Evolutionary conservation across 2,888 invertebrate genomes (phyloP), one percentile per base, ranked within the genome.

Genomic region (Drosophila stalkeri): DNA sequence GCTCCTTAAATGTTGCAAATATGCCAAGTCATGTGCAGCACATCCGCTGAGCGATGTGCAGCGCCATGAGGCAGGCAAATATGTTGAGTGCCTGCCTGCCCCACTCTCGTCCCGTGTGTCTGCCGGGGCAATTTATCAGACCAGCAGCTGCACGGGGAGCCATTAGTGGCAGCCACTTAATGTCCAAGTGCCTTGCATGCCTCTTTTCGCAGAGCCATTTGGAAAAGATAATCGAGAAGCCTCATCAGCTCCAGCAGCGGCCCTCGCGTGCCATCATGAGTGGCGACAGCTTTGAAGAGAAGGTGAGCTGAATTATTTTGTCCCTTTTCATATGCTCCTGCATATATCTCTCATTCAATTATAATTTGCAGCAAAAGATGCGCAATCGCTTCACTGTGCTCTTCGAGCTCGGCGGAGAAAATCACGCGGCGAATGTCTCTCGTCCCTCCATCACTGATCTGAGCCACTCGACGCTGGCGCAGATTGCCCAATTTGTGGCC

Each of bases 401-500:
- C n/a, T 98, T 98, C 92, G 97, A 98, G 91, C 94, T 98, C 80
- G 96, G 96, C 47, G 95, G 95, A 44, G 95, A 95, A 64, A 95
- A 95, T 77, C 94, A 95, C 57, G 95, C 96, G 75, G 95, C 96
- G 1, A 94, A 95, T 72, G 93, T 96, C 82, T 94, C 94, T 51
- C 92, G 95, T 64, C 96, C 96, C 16, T 95, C 94, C 1, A 95
- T 95, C 1, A 89, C 93, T 60, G 94, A 95, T 57, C 94, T 96
- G 68, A 94, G 95, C 88, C 94, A 94, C 68, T 97, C 96, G 7
- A 96, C 96, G 0, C 92, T 98, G 71, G 96, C 97, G 12, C 96
- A 96, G 92, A 97, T 98, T 72, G 98, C 98, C 0, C 95, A 96
- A 89, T 96, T 97, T 94, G 98, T 98, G 3, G 98, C 98, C 2